Evolutionary conservation across 2,797 vertebrate genomes (phyloP).

Genomic region (Parotocinclus haroldoi): DNA sequence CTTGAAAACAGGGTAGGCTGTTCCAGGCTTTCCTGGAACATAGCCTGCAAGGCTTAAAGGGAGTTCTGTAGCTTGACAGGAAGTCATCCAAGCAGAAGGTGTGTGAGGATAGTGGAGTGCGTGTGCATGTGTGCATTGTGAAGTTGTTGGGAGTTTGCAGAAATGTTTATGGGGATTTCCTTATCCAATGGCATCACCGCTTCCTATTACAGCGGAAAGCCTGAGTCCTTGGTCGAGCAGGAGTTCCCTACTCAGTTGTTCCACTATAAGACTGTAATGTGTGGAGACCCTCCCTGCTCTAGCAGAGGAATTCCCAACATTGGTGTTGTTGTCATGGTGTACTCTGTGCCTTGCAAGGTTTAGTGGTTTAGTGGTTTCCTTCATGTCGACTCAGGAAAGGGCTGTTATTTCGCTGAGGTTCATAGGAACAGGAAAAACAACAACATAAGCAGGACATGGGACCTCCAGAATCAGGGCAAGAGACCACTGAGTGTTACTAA

Average conservation of each 20-base stretch:
- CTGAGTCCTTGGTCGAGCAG: slow-evolving; percentile 25
- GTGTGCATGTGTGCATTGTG: slow-evolving; percentile 21
- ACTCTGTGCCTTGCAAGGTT: neutral
- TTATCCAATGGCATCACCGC: slow-evolving; percentile 53
- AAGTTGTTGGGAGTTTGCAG: slow-evolving; percentile 24
- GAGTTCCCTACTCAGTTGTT: slow-evolving; percentile 61
- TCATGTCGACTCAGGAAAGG: neutral
- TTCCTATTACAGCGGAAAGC: slow-evolving; percentile 43
- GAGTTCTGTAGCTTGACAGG: slow-evolving; percentile 48
- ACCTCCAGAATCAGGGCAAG: no score
- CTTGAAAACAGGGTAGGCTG: slow-evolving; percentile 59
- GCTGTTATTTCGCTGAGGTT: neutral
- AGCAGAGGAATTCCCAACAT: slow-evolving; percentile 12
- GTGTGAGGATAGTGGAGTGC: slow-evolving; percentile 44
- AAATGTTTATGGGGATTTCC: slow-evolving; percentile 60
- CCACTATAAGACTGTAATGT: slow-evolving; percentile 43
- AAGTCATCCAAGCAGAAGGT: slow-evolving; percentile 31
- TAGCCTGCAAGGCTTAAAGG: slow-evolving; percentile 54
- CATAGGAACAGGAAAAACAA: neutral
- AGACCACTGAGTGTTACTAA: no score
- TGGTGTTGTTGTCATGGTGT: neutral
- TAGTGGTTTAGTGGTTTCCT: neutral
- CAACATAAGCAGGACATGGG: no score
- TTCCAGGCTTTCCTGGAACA: slow-evolving; percentile 68
- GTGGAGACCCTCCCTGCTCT: slow-evolving; percentile 12